phyloP scores from a whole-genome alignment of 1,140 invertebrate genomes.

The Achatina immaculata region DNA sequence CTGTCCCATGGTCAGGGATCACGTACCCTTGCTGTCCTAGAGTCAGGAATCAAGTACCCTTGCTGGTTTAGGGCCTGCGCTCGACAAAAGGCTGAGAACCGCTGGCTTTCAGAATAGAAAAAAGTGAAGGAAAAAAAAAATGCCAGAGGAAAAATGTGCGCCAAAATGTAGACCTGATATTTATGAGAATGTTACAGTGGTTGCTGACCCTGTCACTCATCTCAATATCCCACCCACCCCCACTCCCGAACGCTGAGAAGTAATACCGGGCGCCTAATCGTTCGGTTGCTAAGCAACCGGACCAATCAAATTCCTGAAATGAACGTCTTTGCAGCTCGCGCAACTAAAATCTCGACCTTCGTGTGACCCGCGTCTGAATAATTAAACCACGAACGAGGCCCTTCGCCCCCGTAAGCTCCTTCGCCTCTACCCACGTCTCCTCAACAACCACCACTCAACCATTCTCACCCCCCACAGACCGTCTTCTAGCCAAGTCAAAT shows the following conservation, averaged over 20 bases:
- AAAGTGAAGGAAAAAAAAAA: too few relatives aligned
- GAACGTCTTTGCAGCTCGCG: conserved; percentile 20
- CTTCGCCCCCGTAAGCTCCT: background rate
- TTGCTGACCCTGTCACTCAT: background rate
- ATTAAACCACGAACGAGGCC: background rate
- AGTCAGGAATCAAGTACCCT: too few relatives aligned
- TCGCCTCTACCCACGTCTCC: background rate
- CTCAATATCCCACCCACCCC: background rate
- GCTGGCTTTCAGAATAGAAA: too few relatives aligned
- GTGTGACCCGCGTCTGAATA: conserved; percentile 20
- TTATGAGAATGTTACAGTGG: too few relatives aligned
- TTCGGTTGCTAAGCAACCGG: conserved; percentile 19
- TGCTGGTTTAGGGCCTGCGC: too few relatives aligned
- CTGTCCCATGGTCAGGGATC: too few relatives aligned
- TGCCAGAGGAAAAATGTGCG: too few relatives aligned
- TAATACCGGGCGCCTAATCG: conserved; percentile 21
- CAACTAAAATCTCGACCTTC: background rate
- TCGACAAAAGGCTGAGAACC: too few relatives aligned
- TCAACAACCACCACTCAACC: background rate
- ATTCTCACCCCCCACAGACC: background rate
- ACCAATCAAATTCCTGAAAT: conserved; percentile 18
- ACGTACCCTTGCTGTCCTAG: too few relatives aligned
- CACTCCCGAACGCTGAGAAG: conserved; percentile 8
- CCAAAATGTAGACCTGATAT: too few relatives aligned
- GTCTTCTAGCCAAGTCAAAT: background rate